A percentile compares a stretch with the other conserved stretches of the same genome.
Conservation (phyloP, 2,113 vertebrate genomes). For the Pycnonotus jocosus region DNA sequence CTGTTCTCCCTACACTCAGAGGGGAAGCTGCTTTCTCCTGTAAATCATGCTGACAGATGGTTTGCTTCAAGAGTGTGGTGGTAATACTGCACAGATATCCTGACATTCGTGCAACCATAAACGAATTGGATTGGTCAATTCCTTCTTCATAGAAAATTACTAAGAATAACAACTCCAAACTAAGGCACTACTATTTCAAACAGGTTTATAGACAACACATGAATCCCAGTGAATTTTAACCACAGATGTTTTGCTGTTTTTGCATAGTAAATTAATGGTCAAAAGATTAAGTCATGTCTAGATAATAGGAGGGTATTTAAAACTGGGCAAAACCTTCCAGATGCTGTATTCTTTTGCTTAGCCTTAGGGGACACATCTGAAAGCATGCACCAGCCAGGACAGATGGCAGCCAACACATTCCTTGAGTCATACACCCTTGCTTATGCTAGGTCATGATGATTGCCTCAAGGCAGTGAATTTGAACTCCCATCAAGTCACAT, state of each 20-base stretch:
- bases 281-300: not conserved
- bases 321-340: not conserved
- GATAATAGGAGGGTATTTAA: not conserved
- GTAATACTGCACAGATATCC: not conserved
- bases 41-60: not conserved
- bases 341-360: not conserved
- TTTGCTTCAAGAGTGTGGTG: not conserved
- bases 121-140: not conserved
- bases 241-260: not conserved
- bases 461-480: not conserved
- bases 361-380: not conserved
- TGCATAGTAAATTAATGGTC: not conserved
- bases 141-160: not conserved
- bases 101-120: not conserved
- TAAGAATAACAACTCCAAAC: not conserved
- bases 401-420: not conserved
- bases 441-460: not conserved
- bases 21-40: not conserved
- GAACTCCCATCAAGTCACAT: not conserved
- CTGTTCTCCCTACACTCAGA: not conserved
- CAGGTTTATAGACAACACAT: not conserved
- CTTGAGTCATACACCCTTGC: not conserved
- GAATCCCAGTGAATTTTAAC: not conserved
- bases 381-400: not conserved
- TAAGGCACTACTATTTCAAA: not conserved